Percentiles rank a stretch among this genome's conserved stretches.
phyloP scores from a whole-genome alignment of 2,888 invertebrate genomes.

The Liodrosophila aerea region DNA sequence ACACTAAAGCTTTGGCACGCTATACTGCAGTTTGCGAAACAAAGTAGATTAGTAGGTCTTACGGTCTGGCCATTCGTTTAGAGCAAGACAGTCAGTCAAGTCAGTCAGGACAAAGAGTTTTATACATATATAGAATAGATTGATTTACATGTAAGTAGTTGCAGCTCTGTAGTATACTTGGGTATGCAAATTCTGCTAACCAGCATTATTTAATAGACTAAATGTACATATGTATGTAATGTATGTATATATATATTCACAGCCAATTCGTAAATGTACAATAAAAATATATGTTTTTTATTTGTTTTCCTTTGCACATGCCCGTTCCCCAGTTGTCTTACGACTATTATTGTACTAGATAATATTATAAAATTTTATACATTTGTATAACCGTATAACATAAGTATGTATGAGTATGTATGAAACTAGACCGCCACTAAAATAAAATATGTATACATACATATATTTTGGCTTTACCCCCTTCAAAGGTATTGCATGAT shows the following conservation, averaged over 20 bases:
- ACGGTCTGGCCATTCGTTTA: no score
- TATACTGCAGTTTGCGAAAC: no score
- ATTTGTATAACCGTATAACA: not conserved
- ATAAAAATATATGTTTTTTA: constrained; percentile 26
- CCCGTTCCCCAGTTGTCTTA: constrained; percentile 32
- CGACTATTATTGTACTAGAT: constrained; percentile 56
- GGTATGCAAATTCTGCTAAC: constrained; percentile 11
- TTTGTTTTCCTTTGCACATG: constrained; percentile 41
- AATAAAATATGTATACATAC: constrained; percentile 1
- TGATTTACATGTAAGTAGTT: no score
- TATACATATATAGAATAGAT: no score
- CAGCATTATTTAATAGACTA: constrained; percentile 16
- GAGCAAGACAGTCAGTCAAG: no score
- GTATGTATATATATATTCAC: constrained; percentile 46
- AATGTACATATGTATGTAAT: not conserved
- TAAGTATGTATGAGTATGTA: not conserved
- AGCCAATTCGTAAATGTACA: constrained; percentile 65
- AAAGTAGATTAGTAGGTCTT: no score
- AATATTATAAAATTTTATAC: not conserved
- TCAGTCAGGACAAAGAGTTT: no score
- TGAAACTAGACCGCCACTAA: not conserved
- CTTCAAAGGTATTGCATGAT: no score
- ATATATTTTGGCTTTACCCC: no score
- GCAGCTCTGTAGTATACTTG: no score
- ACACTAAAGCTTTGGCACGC: no score